Evolutionary conservation across 2,113 vertebrate genomes (phyloP), one percentile per base, ranked within the genome.

Genomic region (Sminthopsis crassicaudata): DNA sequence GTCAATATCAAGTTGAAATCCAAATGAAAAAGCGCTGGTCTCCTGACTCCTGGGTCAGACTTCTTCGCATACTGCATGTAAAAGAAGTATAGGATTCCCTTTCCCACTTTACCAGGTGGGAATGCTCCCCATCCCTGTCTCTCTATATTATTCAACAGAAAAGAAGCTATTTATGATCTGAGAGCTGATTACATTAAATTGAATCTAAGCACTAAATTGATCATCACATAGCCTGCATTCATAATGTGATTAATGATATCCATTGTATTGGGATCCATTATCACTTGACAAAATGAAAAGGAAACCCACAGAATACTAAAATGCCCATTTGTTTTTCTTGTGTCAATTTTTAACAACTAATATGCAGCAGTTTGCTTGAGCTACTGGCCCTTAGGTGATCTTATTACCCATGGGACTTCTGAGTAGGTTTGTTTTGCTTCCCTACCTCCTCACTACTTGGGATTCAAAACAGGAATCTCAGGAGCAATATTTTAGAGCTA

Each of bases 241-340:
- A 76, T 76, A 76, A 76, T 76, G 67, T 76, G 67, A n/a, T n/a
- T 76, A 76, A 76, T 76, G 60, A 76, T 76, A 76, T 76, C 60
- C 67, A 76, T n/a, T n/a, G 36, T 16, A 19, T 76, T 19, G 30
- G 67, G 16, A 76, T 76, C 36, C 67, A 76, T 76, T n/a, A n/a
- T 76, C 36, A 22, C 67, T n/a, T 76, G 67, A n/a, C 16, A n/a
- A 36, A 76, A 76, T 76, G 25, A 76, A 36, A 4, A n/a, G 30
- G 12, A 76, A 76, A 76, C 22, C 67, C 36, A 76, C 36, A 7
- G 67, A 76, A 76, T 76, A 76, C 67, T 42, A 76, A 76, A 67
- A 76, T 76, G 67, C 67, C 16, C 12, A 36, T 67, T 14, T n/a
- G 12, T 67, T 67, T 67, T 36, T 36, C 12, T 67, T 67, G 30